Evolutionary conservation across 2,797 vertebrate genomes (phyloP), one percentile per base, ranked within the genome.

Genomic region (Argentina silus): DNA sequence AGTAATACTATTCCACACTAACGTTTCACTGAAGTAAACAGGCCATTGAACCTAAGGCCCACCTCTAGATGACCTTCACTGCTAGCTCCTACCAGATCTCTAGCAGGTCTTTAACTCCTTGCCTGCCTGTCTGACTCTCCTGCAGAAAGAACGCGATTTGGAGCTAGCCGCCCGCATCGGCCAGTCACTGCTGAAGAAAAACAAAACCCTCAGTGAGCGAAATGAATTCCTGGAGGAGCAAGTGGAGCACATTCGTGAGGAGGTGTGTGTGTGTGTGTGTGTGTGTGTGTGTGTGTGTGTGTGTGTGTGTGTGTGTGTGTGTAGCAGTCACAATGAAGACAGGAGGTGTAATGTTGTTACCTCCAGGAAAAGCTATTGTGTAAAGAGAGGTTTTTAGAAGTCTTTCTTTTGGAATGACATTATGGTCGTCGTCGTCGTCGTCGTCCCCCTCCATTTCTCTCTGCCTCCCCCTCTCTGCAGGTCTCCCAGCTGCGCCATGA

Each of bases 121-220:
- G 21, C 56, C 9, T 59, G 7, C 10, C 19, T 9, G 10, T 69
- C 9, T 42, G 50, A n/a, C 36, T 45, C 2, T n/a, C 43, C 10
- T 85, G 79, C 88, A 99, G 98, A 99, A 99, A 96, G 98, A 99
- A 88, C 95, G 98, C 11, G 98, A 99, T 89, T 88, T 99, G 87
- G 98, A 99, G 90, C 93, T 99, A 75, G 97, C 98, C 1, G 98
- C 98, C 83, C 95, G 97, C 47, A 99, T 99, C 5, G 98, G 98
- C 83, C 98, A 99, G 92, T 99, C 98, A 0, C 91, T 99, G 80
- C 78, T 99, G 81, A 99, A 98, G 94, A 99, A 99, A 87, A 99
- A 99, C 90, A 99, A 98, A 90, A 92, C 94, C 0, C 92, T 99
- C n/a, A 98, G 95, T 0, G 98, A 99, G 91, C 95, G 96, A 85